These are phyloP conservation scores for Pedionomus torquatus DNA, from an alignment of 2,113 vertebrate species.

Conservation along the genomic window DNA sequence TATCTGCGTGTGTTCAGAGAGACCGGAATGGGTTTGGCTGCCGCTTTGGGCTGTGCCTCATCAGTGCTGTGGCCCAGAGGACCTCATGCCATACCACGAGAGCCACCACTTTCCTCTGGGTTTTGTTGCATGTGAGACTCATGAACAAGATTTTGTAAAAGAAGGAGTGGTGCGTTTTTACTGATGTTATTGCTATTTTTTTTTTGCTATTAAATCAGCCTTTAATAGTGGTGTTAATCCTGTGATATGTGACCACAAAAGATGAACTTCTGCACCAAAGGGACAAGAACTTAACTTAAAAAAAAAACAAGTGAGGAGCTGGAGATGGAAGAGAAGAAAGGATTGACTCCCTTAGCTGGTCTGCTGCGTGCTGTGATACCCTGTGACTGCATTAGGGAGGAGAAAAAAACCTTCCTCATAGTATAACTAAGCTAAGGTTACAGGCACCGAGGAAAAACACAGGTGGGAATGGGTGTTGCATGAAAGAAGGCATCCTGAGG, in stretches of 20 bases:
- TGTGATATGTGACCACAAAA: not conserved
- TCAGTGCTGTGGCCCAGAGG: not conserved
- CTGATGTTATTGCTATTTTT: not conserved
- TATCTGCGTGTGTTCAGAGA: not conserved
- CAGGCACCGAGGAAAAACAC: not conserved
- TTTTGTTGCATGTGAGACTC: not conserved
- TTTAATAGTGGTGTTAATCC: not conserved
- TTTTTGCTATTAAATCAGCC: not conserved
- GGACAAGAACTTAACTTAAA: not conserved
- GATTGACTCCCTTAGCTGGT: not conserved
- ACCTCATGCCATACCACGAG: not conserved
- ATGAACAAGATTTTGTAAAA: not conserved
- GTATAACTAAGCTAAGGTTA: not conserved
- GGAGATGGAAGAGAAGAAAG: not conserved
- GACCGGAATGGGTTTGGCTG: not conserved
- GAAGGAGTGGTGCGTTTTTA: not conserved
- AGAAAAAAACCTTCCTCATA: not conserved
- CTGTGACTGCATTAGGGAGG: not conserved
- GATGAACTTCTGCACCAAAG: not conserved
- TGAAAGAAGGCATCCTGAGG: not conserved
- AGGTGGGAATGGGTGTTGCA: not conserved
- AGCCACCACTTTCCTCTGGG: not conserved
- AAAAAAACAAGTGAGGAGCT: not conserved
- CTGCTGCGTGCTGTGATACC: not conserved
- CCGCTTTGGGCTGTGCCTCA: not conserved